Evolutionary conservation across 1,140 invertebrate genomes (phyloP).

Genomic region (Laodelphax striatellus): DNA sequence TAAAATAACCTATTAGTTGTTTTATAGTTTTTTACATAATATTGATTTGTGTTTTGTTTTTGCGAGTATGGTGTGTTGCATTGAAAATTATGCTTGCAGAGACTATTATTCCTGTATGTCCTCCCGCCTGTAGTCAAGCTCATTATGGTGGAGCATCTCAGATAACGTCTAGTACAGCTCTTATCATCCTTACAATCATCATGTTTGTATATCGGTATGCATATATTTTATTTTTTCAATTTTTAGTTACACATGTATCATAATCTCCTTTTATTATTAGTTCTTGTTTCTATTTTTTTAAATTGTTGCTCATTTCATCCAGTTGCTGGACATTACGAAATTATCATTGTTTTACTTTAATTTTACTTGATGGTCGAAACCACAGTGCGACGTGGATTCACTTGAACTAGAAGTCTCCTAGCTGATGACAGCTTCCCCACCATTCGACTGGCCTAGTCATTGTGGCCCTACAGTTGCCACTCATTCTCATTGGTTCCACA

Average conservation of each 20-base stretch:
- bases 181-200: conserved; percentile 32
- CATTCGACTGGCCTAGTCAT: too few species aligned
- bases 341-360: too few species aligned
- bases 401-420: too few species aligned
- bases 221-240: neutral
- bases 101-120: conserved; percentile 82
- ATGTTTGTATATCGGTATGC: conserved; percentile 20
- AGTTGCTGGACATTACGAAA: too few species aligned
- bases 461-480: too few species aligned
- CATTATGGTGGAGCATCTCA: conserved; percentile 43
- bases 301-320: too few species aligned
- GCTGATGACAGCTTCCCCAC: too few species aligned
- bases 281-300: neutral
- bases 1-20: neutral
- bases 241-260: neutral
- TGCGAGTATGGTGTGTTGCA: too few species aligned
- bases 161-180: conserved; percentile 28
- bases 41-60: neutral
- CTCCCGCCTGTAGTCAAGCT: conserved; percentile 75
- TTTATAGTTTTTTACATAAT: neutral
- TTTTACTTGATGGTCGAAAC: too few species aligned
- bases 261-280: neutral
- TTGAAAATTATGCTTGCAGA: conserved; percentile 39
- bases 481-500: too few species aligned
- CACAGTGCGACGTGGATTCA: too few species aligned